These are phyloP conservation scores for Seriola quinqueradiata DNA, from an alignment of 2,113 vertebrate genomes.

Conservation along the genomic window DNA sequence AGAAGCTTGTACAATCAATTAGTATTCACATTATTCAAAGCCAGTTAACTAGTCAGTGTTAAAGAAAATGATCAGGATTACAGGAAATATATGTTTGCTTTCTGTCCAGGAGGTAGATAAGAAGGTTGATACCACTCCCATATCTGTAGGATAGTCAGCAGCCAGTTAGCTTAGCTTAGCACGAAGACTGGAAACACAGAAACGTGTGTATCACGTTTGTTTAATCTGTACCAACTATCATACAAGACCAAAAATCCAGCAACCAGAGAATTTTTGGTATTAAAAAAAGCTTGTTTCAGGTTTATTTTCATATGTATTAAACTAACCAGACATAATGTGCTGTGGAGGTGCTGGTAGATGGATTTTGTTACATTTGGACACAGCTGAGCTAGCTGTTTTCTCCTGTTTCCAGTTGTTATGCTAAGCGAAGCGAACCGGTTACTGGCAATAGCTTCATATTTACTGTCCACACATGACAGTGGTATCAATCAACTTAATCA, in stretches of 20 bases:
- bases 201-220: neutral
- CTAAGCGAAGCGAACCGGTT: neutral
- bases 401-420: neutral
- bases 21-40: slow-evolving; percentile 6
- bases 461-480: too few relatives aligned
- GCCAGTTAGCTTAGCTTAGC: neutral
- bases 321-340: neutral
- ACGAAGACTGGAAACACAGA: neutral
- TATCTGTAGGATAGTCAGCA: neutral
- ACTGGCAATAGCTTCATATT: too few relatives aligned
- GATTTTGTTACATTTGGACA: too few relatives aligned
- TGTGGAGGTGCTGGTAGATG: neutral
- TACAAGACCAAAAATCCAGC: neutral
- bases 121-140: neutral
- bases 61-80: neutral
- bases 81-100: neutral
- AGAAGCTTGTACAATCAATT: slow-evolving; percentile 15
- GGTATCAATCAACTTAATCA: too few relatives aligned
- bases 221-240: neutral
- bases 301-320: neutral
- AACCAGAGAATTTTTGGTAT: neutral
- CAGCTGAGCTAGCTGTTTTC: too few relatives aligned
- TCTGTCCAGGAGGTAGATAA: too few relatives aligned
- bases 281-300: neutral
- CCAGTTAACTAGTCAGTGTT: neutral